These are phyloP conservation scores for Alaudala cheleensis DNA, from an alignment of 2,113 vertebrate species.

Conservation along the genomic window DNA sequence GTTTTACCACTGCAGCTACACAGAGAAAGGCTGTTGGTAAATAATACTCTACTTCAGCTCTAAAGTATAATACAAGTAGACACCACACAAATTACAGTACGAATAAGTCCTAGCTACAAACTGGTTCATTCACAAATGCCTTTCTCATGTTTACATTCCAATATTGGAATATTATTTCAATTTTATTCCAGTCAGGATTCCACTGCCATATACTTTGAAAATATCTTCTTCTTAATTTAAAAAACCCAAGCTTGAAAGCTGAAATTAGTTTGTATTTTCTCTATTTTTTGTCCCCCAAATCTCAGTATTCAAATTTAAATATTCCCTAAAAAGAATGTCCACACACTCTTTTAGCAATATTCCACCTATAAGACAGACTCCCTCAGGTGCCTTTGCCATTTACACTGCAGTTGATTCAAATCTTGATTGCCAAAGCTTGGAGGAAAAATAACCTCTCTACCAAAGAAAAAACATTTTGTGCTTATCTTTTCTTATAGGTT, in stretches of 20 bases:
- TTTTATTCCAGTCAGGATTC: background rate
- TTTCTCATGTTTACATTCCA: background rate
- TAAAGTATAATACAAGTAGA: background rate
- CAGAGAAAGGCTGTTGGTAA: background rate
- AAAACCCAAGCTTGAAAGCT: background rate
- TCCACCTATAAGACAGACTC: background rate
- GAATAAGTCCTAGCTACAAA: background rate
- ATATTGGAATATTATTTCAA: background rate
- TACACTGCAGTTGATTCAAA: background rate
- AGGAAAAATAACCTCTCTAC: background rate
- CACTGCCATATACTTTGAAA: background rate
- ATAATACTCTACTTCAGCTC: background rate
- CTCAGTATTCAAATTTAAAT: background rate
- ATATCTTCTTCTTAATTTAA: background rate
- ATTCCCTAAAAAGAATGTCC: background rate
- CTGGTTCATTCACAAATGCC: background rate
- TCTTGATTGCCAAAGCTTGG: background rate
- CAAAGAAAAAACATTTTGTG: fast-evolving
- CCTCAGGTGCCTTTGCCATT: background rate
- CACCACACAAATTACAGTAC: background rate
- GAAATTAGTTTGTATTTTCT: background rate
- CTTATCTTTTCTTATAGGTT: background rate
- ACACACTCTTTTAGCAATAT: background rate
- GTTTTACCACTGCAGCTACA: background rate
- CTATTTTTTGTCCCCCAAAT: background rate